Percentiles rank a stretch among this genome's conserved stretches.
Conservation (phyloP, 1,140 invertebrate species). For the Drosophila mayri region DNA sequence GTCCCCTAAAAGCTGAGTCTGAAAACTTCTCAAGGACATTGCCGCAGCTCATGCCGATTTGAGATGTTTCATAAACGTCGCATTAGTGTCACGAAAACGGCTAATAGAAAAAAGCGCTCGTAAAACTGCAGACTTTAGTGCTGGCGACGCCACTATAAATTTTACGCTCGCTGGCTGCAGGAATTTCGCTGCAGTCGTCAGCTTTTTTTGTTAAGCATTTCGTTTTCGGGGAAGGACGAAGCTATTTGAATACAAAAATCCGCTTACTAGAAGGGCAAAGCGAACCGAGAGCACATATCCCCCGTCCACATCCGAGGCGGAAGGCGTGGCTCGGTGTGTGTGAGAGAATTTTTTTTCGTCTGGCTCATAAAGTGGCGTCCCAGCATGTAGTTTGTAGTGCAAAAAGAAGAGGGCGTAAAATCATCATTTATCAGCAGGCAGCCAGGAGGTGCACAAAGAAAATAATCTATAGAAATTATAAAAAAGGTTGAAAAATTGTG, state of each 20-base stretch:
- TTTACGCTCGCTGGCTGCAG: slow-evolving; percentile 25
- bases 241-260: slow-evolving; percentile 77
- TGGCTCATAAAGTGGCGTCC: slow-evolving; percentile 75
- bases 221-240: slow-evolving; percentile 18
- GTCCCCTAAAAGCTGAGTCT: slow-evolving; percentile 24
- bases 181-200: slow-evolving; percentile 74
- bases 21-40: slow-evolving; percentile 24
- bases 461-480: background rate
- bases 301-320: slow-evolving; percentile 48
- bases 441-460: slow-evolving; percentile 9
- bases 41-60: slow-evolving; percentile 35
- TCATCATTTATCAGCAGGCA: slow-evolving; percentile 78
- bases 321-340: slow-evolving; percentile 40
- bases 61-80: slow-evolving; percentile 77
- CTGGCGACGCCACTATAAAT: slow-evolving; percentile 48
- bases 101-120: slow-evolving; percentile 60
- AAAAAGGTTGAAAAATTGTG: background rate
- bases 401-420: slow-evolving; percentile 62
- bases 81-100: slow-evolving; percentile 70
- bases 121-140: slow-evolving; percentile 77
- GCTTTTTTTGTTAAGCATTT: slow-evolving; percentile 13
- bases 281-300: slow-evolving; percentile 51
- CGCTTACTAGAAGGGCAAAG: slow-evolving; percentile 60
- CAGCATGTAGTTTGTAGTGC: slow-evolving; percentile 56
- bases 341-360: slow-evolving; percentile 16